Percentiles rank a stretch among this genome's conserved stretches.
These are phyloP conservation scores for Pipistrellus pipistrellus DNA, from an alignment of 2,797 vertebrate species.

Conservation along the genomic window DNA sequence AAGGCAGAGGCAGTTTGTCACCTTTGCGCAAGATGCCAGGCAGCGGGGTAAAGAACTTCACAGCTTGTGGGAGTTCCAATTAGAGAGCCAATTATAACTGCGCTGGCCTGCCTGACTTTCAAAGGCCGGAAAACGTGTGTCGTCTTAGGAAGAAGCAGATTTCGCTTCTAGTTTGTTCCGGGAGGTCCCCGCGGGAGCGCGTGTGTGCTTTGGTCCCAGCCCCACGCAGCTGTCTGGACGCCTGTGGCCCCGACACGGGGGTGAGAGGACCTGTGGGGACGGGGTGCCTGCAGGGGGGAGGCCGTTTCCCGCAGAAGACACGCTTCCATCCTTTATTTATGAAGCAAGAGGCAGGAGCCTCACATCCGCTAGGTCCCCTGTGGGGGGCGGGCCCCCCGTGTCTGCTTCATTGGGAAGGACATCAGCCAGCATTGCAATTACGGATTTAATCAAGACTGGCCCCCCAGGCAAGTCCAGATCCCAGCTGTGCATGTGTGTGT, in stretches of 20 bases:
- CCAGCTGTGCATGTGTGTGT: background rate
- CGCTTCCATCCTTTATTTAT: background rate
- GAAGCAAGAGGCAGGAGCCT: background rate
- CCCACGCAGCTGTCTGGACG: background rate
- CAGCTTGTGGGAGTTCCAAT: constrained; percentile 78
- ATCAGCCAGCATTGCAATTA: constrained; percentile 41
- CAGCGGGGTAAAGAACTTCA: constrained; percentile 69
- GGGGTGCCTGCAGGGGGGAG: background rate
- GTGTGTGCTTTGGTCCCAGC: background rate
- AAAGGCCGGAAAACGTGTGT: constrained; percentile 57
- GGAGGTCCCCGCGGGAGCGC: background rate
- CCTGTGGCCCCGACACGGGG: accelerated
- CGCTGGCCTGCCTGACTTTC: constrained; percentile 63
- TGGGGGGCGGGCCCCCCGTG: background rate
- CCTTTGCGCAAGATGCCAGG: constrained; percentile 24
- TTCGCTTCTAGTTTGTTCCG: constrained; percentile 45
- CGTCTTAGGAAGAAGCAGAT: constrained; percentile 67
- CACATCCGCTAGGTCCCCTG: background rate
- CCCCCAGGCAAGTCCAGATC: background rate
- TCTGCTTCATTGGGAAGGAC: constrained; percentile 44
- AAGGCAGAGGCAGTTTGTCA: constrained; percentile 61
- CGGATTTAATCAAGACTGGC: background rate
- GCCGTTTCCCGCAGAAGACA: accelerated
- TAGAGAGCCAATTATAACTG: constrained; percentile 79
- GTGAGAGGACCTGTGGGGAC: background rate